A percentile compares a stretch with the other conserved stretches of the same genome.
These are phyloP conservation scores for Nilaparvata lugens DNA, from an alignment of 1,140 invertebrate species.

Conservation along the genomic window DNA sequence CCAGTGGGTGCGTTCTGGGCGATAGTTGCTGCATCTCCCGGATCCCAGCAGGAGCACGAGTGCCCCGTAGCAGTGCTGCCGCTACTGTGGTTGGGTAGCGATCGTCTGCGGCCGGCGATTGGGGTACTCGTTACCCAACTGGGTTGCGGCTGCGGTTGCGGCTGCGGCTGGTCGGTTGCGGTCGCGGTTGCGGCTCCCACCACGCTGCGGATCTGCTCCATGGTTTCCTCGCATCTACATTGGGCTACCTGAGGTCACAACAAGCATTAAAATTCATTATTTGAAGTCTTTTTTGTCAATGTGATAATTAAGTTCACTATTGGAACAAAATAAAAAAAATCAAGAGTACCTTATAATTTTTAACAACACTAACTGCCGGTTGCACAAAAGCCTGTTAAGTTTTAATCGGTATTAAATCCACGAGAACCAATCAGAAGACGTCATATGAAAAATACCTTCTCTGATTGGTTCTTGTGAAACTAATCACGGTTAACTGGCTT, in stretches of 20 bases:
- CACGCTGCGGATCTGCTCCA: slow-evolving; percentile 39
- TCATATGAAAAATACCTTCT: too few relatives aligned
- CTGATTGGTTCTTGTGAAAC: too few relatives aligned
- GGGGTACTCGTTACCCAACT: slow-evolving; percentile 20
- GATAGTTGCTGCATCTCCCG: not conserved
- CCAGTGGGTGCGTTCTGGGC: not conserved
- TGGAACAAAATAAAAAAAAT: too few relatives aligned
- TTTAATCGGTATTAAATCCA: too few relatives aligned
- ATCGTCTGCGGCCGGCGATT: slow-evolving; percentile 17
- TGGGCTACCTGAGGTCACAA: slow-evolving; percentile 38
- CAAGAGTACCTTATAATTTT: too few relatives aligned
- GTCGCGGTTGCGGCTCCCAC: slow-evolving; percentile 25
- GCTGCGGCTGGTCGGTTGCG: slow-evolving; percentile 1
- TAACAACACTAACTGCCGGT: too few relatives aligned
- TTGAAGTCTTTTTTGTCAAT: not conserved
- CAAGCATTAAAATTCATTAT: slow-evolving; percentile 10
- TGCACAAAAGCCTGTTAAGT: too few relatives aligned
- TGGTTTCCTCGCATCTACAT: slow-evolving; percentile 45
- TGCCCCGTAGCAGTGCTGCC: slow-evolving; percentile 6
- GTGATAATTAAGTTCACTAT: too few relatives aligned
- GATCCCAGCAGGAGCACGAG: slow-evolving; percentile 19
- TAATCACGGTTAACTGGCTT: too few relatives aligned
- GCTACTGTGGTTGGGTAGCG: slow-evolving; percentile 18
- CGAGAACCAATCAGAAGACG: too few relatives aligned
- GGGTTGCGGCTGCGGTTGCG: slow-evolving; percentile 5